Conservation (phyloP, 2,113 vertebrate genomes). For the Python bivittatus region DNA sequence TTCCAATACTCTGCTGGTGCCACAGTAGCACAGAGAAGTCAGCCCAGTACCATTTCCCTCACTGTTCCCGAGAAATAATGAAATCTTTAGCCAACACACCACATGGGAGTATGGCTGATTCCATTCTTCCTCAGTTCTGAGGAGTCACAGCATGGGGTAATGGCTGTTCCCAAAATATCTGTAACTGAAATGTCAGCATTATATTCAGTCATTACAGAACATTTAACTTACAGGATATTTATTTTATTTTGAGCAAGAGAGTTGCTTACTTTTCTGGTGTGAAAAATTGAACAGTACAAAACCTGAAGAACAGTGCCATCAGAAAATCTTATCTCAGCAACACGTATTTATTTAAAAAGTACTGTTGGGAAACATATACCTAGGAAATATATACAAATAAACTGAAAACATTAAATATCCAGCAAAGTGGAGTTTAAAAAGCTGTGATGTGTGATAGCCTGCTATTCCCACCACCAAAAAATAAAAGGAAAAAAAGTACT, state of each 20-base stretch:
- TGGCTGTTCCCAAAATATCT: not conserved
- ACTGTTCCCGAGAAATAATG: not conserved
- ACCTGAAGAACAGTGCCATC: rapidly evolving
- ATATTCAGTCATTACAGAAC: not conserved
- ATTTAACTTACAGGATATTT: not conserved
- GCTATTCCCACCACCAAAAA: not conserved
- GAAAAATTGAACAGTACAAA: not conserved
- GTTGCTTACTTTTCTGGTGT: rapidly evolving
- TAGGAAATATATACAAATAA: not conserved
- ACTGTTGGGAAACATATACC: not conserved
- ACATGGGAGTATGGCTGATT: not conserved
- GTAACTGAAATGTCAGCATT: constrained; percentile 2
- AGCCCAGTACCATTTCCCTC: not conserved
- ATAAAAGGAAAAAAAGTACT: not conserved
- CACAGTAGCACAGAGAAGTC: not conserved
- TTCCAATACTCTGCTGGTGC: not conserved
- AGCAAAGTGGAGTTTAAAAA: not conserved
- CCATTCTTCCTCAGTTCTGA: not conserved
- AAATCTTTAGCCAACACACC: not conserved
- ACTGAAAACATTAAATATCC: not conserved
- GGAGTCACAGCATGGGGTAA: not conserved
- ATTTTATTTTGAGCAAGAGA: rapidly evolving
- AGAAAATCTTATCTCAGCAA: rapidly evolving
- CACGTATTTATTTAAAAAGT: not conserved
- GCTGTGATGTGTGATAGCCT: not conserved